Evolutionary conservation across 2,888 invertebrate species (phyloP), one percentile per base, ranked within the genome.

Genomic region (Nesidiocoris tenuis): DNA sequence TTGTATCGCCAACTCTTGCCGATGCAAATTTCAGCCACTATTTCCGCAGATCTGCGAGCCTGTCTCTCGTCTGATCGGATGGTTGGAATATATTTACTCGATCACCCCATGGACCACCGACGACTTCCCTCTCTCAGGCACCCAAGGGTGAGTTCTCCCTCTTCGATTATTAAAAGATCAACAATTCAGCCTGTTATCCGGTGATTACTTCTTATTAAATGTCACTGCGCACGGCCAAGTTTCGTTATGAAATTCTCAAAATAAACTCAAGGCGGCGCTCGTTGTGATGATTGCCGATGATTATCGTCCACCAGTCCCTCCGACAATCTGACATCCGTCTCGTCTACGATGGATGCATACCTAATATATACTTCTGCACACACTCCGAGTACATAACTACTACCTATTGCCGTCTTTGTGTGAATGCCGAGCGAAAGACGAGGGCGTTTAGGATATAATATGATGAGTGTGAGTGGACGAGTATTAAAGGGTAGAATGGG

Each of bases 401-500:
- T 39, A 39, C 39, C 5, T 12, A 39, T 39, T 39, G 12, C 5
- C 39, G 3, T 39, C 5, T 12, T 3, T 12, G 39, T 3, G 39
- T 7, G 39, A 7, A 39, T 12, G 39, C 39, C 39, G 39, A 12
- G 3, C 39, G 39, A 39, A 12, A 39, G 39, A 39, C 12, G 39
- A 39, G 39, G 18, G 65, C 19, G 65, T 19, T 1, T 23, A n/a
- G 65, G 39, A 39, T 39, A 65, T 65, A 65, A 39, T 65, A 65
- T 65, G 39, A 65, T 24, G 65, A 24, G 9, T 24, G 65, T 39
- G 65, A 67, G 67, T 67, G 39, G 67, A 56, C 55, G 70, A 61
- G 57, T 70, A 70, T 59, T 70, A 70, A 70, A 70, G 57, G 61
- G 70, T 70, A 61, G 61, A 70, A 61, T 25, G 70, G 54, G 70